phyloP scores from a whole-genome alignment of 2,113 vertebrate genomes.

The Bambusicola thoracicus region DNA sequence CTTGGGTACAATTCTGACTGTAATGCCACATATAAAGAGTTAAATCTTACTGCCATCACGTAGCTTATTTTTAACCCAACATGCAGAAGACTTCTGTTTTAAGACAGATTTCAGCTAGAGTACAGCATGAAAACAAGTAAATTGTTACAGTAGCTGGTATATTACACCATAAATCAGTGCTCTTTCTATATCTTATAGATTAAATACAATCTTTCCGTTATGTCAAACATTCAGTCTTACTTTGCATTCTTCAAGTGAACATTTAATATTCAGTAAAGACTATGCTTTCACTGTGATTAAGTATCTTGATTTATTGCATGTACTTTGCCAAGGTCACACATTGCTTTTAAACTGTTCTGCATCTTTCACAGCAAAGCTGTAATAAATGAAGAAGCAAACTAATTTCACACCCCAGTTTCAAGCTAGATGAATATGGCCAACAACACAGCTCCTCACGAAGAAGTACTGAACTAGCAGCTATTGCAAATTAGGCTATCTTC shows the following conservation, averaged over 20 bases:
- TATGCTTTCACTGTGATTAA: neutral
- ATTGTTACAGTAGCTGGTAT: neutral
- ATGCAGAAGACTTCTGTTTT: neutral
- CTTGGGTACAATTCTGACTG: neutral
- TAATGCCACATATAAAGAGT: neutral
- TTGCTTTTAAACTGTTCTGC: neutral
- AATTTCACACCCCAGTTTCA: neutral
- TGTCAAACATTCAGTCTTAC: neutral
- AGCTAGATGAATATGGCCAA: neutral
- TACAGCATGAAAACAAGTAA: neutral
- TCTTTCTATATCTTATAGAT: neutral
- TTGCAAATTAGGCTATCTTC: neutral
- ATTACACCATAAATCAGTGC: neutral
- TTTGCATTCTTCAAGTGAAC: neutral
- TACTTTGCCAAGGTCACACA: neutral
- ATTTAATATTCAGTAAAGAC: neutral
- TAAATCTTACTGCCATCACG: neutral
- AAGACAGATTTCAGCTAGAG: neutral
- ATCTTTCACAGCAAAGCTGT: neutral
- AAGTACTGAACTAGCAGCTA: neutral
- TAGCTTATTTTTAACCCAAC: neutral
- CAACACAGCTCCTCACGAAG: neutral
- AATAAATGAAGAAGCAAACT: neutral
- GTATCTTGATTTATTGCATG: neutral
- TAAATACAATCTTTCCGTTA: neutral